A percentile compares a stretch with the other conserved stretches of the same genome.
Evolutionary conservation across 2,888 invertebrate species (phyloP).

Genomic region (Agrotis ipsilon): DNA sequence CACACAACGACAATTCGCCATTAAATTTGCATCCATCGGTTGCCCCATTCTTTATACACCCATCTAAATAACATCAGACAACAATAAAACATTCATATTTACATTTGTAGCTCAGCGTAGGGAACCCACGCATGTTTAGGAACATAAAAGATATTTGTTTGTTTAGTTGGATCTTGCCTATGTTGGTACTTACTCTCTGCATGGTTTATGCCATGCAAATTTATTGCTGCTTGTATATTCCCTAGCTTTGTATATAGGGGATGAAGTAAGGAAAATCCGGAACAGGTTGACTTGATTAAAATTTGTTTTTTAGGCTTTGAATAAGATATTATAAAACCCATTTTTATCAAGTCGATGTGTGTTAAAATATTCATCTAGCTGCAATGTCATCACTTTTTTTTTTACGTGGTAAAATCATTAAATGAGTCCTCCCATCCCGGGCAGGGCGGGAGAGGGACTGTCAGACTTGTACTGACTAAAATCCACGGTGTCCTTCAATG

Average conservation of each 20-base stretch:
- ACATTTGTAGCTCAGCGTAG: conserved; percentile 42
- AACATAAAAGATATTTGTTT: conserved; percentile 57
- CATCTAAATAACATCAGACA: conserved; percentile 38
- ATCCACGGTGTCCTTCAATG: too few relatives aligned
- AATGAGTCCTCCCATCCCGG: too few relatives aligned
- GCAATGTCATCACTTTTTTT: too few relatives aligned
- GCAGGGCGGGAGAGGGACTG: too few relatives aligned
- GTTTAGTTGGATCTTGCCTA: conserved; percentile 50
- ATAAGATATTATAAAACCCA: too few relatives aligned
- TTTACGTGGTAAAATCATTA: too few relatives aligned
- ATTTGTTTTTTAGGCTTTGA: neutral
- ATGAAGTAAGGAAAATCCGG: conserved; percentile 33
- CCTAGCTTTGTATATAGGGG: conserved; percentile 2
- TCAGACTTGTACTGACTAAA: too few relatives aligned
- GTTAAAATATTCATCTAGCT: too few relatives aligned
- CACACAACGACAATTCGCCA: too few relatives aligned
- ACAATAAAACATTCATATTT: conserved; percentile 57
- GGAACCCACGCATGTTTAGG: conserved; percentile 39
- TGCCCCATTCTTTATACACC: conserved; percentile 15
- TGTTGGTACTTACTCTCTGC: conserved; percentile 42
- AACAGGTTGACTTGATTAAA: conserved; percentile 13
- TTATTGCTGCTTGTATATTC: conserved; percentile 40
- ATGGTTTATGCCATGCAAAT: conserved; percentile 34
- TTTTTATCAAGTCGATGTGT: too few relatives aligned
- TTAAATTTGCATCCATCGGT: too few relatives aligned